phyloP scores from a whole-genome alignment of 1,140 invertebrate species.

The Yoshiicerus persimilis region DNA sequence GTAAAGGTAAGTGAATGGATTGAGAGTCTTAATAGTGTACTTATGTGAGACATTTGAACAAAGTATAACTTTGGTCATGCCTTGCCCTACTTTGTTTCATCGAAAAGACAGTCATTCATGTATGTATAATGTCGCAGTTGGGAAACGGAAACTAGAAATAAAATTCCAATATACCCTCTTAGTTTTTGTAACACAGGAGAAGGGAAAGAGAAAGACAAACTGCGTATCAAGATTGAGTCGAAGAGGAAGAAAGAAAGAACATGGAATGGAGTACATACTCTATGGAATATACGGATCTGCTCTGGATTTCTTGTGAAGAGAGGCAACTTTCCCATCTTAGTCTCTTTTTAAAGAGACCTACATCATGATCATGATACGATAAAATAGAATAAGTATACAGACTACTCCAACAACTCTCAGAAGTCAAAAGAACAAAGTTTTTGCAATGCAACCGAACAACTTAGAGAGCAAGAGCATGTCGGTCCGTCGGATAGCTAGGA shows the following conservation, averaged over 20 bases:
- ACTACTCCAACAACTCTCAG: not conserved
- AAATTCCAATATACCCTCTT: not conserved
- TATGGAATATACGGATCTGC: not conserved
- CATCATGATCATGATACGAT: slow-evolving; percentile 9
- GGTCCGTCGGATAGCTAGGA: not conserved
- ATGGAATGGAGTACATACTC: too few species aligned
- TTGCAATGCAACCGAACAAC: not conserved
- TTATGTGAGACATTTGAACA: not conserved
- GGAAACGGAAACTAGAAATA: not conserved
- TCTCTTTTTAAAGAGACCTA: slow-evolving; percentile 2
- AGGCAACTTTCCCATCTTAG: not conserved
- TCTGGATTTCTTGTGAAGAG: not conserved
- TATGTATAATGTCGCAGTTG: not conserved
- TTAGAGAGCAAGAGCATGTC: not conserved
- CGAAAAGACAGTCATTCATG: not conserved
- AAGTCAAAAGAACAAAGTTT: slow-evolving; percentile 20
- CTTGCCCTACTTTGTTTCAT: not conserved
- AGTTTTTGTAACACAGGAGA: not conserved
- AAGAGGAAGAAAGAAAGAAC: not conserved
- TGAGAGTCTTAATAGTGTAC: not conserved
- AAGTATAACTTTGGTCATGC: not conserved
- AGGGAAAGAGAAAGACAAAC: not conserved
- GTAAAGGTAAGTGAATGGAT: not conserved
- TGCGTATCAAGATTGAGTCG: not conserved
- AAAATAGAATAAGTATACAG: not conserved